Conservation (phyloP, 2,113 vertebrate genomes). For the Rynchops niger region DNA sequence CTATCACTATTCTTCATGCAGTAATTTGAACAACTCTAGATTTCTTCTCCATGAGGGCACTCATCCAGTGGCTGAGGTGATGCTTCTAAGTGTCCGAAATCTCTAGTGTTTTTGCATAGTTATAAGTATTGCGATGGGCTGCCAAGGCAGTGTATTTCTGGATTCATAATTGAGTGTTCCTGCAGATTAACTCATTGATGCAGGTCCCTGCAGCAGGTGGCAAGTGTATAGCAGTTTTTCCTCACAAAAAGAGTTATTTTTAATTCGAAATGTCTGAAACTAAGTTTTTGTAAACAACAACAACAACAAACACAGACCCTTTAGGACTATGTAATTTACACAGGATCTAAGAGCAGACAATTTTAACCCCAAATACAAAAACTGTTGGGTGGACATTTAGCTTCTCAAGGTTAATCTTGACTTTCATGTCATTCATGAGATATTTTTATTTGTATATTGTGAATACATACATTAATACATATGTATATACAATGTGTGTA, state of each 20-base stretch:
- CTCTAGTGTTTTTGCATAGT: neutral
- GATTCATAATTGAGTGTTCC: neutral
- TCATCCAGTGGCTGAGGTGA: neutral
- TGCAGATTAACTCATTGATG: neutral
- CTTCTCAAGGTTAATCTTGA: neutral
- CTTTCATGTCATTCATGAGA: neutral
- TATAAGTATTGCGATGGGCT: fast-evolving
- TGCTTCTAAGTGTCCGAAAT: neutral
- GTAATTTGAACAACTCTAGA: neutral
- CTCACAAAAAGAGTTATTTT: neutral
- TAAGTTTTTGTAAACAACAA: neutral
- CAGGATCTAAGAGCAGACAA: neutral
- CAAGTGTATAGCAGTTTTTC: neutral
- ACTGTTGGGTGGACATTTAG: neutral
- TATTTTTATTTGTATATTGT: neutral
- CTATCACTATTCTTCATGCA: neutral
- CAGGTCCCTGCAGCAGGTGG: neutral
- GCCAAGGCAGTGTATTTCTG: neutral
- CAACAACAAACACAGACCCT: neutral
- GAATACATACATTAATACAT: fast-evolving
- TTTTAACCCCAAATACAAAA: neutral
- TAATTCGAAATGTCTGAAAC: neutral
- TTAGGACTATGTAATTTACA: neutral
- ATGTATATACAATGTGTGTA: neutral
- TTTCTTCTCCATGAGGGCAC: fast-evolving